Base-by-base conservation (phyloP, 2,113 vertebrate species). In the Gavia stellata region DNA sequence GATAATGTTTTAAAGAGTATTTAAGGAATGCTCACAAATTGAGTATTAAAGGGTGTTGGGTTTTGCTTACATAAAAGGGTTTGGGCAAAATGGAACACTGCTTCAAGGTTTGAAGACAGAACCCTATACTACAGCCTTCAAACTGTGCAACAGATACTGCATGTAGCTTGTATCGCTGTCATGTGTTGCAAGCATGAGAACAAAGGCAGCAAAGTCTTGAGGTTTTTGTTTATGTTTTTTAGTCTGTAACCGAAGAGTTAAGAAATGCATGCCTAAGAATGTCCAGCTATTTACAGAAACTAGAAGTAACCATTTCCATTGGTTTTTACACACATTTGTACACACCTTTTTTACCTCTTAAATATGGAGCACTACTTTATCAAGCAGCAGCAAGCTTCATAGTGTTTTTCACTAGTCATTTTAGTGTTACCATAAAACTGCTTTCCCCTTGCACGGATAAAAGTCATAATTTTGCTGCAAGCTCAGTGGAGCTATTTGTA, bases 391-490 rank as follows among this genome's bases (percentile, higher is more conserved):
- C 34, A 71, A 73, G 47, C 45, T 96, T 96, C 88, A 79, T 18
- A 34, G 65, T 62, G 61, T 79, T 92, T 95, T 91, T 68, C 50
- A 94, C 88, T 36, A 95, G 71, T 86, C 81, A 77, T 68, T 96
- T 95, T 94, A 96, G 56, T 96, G 81, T 90, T 96, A 38, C 42
- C 25, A 47, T 94, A 97, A 95, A 96, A 9, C 23, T 50, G 14
- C 78, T 87, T 81, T 96, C 86, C 90, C 93, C 12, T 96, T 87
- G 18, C 38, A 74, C 82, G 65, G 82, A 66, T 94, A 92, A 96
- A 97, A 94, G 81, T 87, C 50, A 85, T 90, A 52, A 92, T 84
- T 96, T 96, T 94, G 56, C 84, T 95, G 74, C 72, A 77, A 92
- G 65, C 75, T 96, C 84, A 7, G 68, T 86, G 86, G 88, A 96